Conservation (phyloP, 1,140 invertebrate genomes). For the Meloidogyne floridensis region DNA sequence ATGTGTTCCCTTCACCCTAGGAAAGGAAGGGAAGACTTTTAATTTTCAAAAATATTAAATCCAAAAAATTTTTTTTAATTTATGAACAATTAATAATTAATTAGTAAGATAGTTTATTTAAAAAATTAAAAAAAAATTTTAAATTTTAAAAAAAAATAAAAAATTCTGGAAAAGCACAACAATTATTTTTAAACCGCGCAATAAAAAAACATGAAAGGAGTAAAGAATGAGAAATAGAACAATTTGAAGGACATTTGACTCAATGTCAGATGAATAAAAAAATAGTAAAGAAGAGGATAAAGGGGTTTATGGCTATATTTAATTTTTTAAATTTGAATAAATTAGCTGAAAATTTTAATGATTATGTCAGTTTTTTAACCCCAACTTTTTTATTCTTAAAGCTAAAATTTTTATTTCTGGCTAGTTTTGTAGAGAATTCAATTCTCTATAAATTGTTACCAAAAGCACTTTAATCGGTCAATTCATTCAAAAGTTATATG, state of each 20-base stretch:
- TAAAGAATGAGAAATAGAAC: not conserved
- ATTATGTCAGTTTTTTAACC: not conserved
- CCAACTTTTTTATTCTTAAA: not conserved
- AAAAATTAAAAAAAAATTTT: not conserved
- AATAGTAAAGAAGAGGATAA: not conserved
- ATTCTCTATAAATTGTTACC: not conserved
- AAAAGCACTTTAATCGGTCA: not conserved
- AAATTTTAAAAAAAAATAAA: not conserved
- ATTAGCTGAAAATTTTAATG: not conserved
- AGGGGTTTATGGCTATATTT: not conserved
- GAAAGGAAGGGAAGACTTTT: not conserved
- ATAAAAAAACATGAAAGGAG: not conserved
- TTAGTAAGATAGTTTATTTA: not conserved
- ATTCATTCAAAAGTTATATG: not conserved
- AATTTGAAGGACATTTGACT: slow-evolving; percentile 7
- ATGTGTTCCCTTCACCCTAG: not conserved
- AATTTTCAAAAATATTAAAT: not conserved
- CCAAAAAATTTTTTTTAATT: too few species aligned
- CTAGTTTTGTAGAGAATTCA: not conserved
- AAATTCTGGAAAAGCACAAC: not conserved
- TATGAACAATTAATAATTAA: not conserved
- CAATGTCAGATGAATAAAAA: slow-evolving; percentile 3
- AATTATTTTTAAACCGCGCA: not conserved
- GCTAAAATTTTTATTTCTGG: not conserved
- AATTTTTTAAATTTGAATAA: not conserved